These are phyloP conservation scores for Gila robusta DNA, from an alignment of 2,797 vertebrate genomes.

Conservation along the genomic window DNA sequence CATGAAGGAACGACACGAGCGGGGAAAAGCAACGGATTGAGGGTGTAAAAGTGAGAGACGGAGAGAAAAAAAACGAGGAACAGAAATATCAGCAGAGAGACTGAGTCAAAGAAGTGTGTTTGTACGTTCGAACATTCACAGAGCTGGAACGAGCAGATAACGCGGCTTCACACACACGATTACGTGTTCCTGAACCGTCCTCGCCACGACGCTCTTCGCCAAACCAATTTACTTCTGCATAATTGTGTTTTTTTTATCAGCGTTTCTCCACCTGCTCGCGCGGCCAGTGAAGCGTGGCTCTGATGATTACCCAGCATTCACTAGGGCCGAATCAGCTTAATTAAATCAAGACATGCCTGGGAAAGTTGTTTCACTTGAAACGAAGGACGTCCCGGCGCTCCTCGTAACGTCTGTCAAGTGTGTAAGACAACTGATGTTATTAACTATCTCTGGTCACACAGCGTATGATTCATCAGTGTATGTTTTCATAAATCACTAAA, in stretches of 20 bases:
- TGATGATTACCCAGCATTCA: constrained; percentile 44
- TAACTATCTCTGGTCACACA: not conserved
- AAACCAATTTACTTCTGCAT: constrained; percentile 47
- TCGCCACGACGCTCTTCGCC: constrained; percentile 9
- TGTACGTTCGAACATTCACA: constrained; percentile 56
- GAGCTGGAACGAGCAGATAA: constrained; percentile 73
- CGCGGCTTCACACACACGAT: constrained; percentile 5
- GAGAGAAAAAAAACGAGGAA: not conserved
- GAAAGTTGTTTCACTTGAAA: constrained; percentile 7
- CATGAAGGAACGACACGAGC: not conserved
- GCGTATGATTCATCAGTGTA: too few relatives aligned
- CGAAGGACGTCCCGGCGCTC: not conserved
- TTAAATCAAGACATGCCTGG: constrained; percentile 8
- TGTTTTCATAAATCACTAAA: not conserved
- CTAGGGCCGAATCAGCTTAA: constrained; percentile 28
- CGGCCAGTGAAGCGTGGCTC: constrained; percentile 26
- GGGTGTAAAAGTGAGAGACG: not conserved
- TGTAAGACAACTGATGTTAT: not conserved
- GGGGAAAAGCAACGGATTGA: not conserved
- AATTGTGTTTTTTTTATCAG: constrained; percentile 54
- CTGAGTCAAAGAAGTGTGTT: not conserved
- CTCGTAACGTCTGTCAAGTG: not conserved
- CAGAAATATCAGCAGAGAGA: not conserved
- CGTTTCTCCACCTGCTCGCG: constrained; percentile 48
- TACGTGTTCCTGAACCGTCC: not conserved